Base-by-base conservation (phyloP, 1,140 invertebrate genomes). In the Heliconius congener region DNA sequence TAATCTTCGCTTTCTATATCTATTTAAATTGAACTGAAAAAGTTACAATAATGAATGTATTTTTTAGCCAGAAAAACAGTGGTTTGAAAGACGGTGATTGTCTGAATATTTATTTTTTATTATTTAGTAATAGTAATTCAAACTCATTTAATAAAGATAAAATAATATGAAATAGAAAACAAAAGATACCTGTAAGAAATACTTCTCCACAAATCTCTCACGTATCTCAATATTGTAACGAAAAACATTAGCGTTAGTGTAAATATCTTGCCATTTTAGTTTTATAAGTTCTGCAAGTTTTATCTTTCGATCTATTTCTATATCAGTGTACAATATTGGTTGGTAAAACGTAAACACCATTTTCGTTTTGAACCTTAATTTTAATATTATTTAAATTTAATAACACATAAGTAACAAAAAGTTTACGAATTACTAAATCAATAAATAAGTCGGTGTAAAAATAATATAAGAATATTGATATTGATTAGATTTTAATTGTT, bases 1-100 rank as follows among this genome's bases (percentile, higher is more conserved):
- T 80, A 86, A 89, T 82, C 97, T 94, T 86, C 96, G 91, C 73
- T 96, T 96, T 1, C 79, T 83, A 27, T 91, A 95, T 88, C 97
- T 92, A 46, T 97, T 95, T 39, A 94, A 84, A 90, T 97, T 97
- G n/a, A 97, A 88, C 97, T 97, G 82, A 19, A 95, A 91, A 71
- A 71, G 9, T n/a, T 27, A 60, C 19, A 60, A 27, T 60, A 8
- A 57, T 57, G 2, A 23, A 57, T 23, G n/a, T 9, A 9, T 23
- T 57, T 23, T 9, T n/a, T n/a, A 2, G 34, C 42, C 13, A 16
- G 13, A 1, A 46, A 46, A 0, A 46, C 42, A 1, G 13, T 46
- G 13, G 4, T 4, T 16, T 16, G 42, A 1, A 46, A 46, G 0
- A 46, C 13, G 13, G 3, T 46, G 13, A 46, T 1, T 16, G 13